phyloP scores from a whole-genome alignment of 2,113 vertebrate genomes.

The Eira barbara region DNA sequence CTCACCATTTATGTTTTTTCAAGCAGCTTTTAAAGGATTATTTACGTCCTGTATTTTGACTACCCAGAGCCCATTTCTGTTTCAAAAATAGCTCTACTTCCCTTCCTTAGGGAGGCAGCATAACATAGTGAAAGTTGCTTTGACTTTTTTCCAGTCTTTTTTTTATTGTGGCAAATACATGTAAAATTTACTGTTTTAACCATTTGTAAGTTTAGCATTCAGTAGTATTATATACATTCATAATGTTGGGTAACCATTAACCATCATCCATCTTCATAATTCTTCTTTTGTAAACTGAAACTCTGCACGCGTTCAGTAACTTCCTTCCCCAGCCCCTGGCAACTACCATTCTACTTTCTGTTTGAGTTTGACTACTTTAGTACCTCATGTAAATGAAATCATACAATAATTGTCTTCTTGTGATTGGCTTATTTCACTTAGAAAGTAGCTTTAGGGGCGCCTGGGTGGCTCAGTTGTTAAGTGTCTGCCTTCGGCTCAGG shows the following conservation, averaged over 20 bases:
- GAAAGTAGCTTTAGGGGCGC: neutral
- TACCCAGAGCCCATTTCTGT: neutral
- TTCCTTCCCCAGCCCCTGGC: neutral
- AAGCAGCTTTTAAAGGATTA: neutral
- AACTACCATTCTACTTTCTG: neutral
- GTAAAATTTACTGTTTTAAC: neutral
- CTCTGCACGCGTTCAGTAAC: neutral
- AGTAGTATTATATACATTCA: neutral
- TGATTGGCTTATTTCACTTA: neutral
- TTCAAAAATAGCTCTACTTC: neutral
- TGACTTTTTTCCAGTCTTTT: neutral
- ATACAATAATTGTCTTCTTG: neutral
- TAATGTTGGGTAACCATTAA: neutral
- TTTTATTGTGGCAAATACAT: neutral
- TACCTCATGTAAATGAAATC: neutral
- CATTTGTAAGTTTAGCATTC: neutral
- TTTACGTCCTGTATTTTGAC: neutral
- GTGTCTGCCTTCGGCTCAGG: no score
- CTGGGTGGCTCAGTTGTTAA: no score
- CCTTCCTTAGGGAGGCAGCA: neutral
- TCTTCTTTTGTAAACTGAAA: neutral
- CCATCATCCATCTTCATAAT: neutral
- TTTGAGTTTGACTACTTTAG: neutral
- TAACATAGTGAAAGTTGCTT: neutral
- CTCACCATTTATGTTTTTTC: neutral